A percentile compares a stretch with the other conserved stretches of the same genome.
phyloP scores from a whole-genome alignment of 2,888 invertebrate species.

The Thereva unica region DNA sequence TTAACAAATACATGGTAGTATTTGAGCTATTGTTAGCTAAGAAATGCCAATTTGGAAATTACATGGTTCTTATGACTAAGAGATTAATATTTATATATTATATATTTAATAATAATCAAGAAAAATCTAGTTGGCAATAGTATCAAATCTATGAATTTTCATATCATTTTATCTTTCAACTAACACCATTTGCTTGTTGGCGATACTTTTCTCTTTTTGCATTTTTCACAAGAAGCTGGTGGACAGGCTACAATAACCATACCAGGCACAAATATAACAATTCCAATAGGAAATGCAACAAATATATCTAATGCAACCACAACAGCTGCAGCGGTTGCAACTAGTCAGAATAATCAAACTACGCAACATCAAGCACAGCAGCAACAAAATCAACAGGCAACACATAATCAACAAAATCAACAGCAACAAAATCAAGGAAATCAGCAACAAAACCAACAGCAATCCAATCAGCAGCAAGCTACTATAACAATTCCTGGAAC shows the following conservation, averaged over 20 bases:
- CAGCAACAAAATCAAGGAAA: slow-evolving; percentile 43
- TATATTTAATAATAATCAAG: slow-evolving; percentile 22
- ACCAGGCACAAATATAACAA: slow-evolving; percentile 64
- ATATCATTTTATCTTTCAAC: slow-evolving; percentile 36
- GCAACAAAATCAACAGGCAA: slow-evolving; percentile 43
- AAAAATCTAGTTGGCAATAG: slow-evolving; percentile 30
- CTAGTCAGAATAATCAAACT: slow-evolving; percentile 44
- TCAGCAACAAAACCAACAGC: slow-evolving; percentile 42
- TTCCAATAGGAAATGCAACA: slow-evolving; percentile 58
- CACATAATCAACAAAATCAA: slow-evolving; percentile 38
- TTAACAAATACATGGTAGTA: no score
- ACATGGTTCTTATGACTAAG: no score
- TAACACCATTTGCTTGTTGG: slow-evolving; percentile 40
- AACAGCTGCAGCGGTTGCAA: slow-evolving; percentile 35
- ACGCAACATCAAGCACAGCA: slow-evolving; percentile 43
- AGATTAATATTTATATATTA: slow-evolving; percentile 21
- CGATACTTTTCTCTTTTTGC: slow-evolving; percentile 35
- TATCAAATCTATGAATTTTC: slow-evolving; percentile 32
- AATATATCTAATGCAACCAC: slow-evolving; percentile 44
- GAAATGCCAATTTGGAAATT: no score
- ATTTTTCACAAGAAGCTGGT: slow-evolving; percentile 39
- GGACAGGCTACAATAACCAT: slow-evolving; percentile 63
- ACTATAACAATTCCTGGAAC: slow-evolving; percentile 58
- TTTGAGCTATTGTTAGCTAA: no score
- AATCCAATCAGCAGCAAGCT: slow-evolving; percentile 47